Percentiles rank a stretch among this genome's conserved stretches.
Evolutionary conservation across 2,797 vertebrate species (phyloP).

Genomic region (Labroides dimidiatus): DNA sequence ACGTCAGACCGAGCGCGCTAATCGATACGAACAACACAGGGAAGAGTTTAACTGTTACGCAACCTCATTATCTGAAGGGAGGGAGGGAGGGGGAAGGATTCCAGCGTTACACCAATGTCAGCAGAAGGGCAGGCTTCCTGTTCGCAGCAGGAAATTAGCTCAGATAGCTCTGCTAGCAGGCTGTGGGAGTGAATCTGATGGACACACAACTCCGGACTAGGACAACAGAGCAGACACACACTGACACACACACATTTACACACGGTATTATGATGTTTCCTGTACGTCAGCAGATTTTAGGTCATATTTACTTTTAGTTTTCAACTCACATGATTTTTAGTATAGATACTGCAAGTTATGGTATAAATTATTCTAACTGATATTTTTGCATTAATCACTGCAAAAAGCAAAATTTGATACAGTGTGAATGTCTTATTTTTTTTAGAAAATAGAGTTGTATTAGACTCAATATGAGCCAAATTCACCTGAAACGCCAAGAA

Average conservation of each 20-base stretch:
- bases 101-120: slow-evolving; percentile 63
- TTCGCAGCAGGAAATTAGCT: slow-evolving; percentile 51
- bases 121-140: slow-evolving; percentile 62
- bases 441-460: too few species aligned
- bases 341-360: too few species aligned
- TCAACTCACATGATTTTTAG: too few species aligned
- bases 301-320: too few species aligned
- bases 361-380: too few species aligned
- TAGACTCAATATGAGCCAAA: too few species aligned
- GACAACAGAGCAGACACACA: not conserved
- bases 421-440: too few species aligned
- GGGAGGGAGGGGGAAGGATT: not conserved
- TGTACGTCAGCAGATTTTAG: too few species aligned
- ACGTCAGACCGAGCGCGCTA: slow-evolving; percentile 46
- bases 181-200: slow-evolving; percentile 24
- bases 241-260: slow-evolving; percentile 10
- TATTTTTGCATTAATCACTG: too few species aligned
- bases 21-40: slow-evolving; percentile 69
- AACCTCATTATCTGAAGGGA: slow-evolving; percentile 64
- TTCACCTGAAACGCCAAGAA: too few species aligned
- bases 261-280: not conserved
- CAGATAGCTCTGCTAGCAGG: slow-evolving; percentile 25
- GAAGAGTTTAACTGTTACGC: slow-evolving; percentile 73
- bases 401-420: too few species aligned
- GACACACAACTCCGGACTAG: not conserved